Base-by-base conservation (phyloP, 2,888 invertebrate species). In the Cheilosia grossa region DNA sequence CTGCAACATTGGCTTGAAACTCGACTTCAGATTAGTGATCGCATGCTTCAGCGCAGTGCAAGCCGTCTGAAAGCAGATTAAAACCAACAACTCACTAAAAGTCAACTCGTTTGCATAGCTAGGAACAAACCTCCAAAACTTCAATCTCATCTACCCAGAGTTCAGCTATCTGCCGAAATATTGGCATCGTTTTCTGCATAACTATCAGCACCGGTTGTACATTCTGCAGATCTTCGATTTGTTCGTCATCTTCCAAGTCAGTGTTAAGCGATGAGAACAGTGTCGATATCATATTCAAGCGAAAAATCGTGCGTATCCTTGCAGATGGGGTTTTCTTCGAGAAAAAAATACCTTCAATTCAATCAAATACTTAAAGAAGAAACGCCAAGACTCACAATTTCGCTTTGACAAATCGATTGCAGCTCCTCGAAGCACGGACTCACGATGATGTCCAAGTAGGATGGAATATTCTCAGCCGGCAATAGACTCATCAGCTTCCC, bases 31-130 rank as follows among this genome's bases (percentile, higher is more conserved):
- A 53, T 96, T 95, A 0, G 94, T 93, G 15, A 97, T 93, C 2
- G 95, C 94, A 90, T 95, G 94, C 90, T 96, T 97, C 77, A 97
- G 91, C 64, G 96, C 93, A 79, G 93, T 93, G 91, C 96, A 96
- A 87, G 97, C 93, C 13, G 95, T 94, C 96, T 97, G 92, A 64
- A 91, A 91, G 24, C 37, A n/a, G 10, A 37, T 44, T 37, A 7
- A 67, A 27, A 24, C 13, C 13, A 37, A 37, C 13, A 37, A 42
- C 0, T 7, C n/a, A 42, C 24, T n/a, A 17, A 5, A 17, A 19
- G 4, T 5, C 13, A 4, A 6, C 9, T 64, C 3, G 5, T 2
- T 9, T 6, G 2, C 15, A 1, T n/a, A 5, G 0, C 13, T 1
- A 40, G n/a, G 6, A 19, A 33, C 58, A 90, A 91, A 93, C 95